These are phyloP conservation scores for Meles meles DNA, from an alignment of 2,113 vertebrate genomes.

Conservation along the genomic window DNA sequence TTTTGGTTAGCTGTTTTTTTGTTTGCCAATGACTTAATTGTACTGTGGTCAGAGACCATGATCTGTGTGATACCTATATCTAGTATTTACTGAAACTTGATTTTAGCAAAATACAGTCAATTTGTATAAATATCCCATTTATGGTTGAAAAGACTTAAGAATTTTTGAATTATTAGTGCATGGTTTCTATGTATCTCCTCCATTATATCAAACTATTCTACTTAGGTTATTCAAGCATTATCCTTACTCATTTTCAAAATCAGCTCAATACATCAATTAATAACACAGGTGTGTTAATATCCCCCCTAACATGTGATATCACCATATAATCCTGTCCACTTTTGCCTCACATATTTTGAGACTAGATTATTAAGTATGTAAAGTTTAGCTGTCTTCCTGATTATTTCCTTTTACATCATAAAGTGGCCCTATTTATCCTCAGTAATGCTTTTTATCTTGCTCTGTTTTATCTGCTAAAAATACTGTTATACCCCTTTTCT, in stretches of 20 bases:
- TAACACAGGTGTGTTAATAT: neutral
- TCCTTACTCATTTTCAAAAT: constrained; percentile 29
- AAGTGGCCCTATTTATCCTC: neutral
- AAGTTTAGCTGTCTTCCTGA: constrained; percentile 21
- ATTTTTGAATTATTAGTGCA: constrained; percentile 4
- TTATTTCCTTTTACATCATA: constrained; percentile 1
- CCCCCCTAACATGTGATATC: neutral
- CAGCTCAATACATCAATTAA: constrained; percentile 20
- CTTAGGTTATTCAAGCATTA: constrained; percentile 29
- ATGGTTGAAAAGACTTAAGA: constrained; percentile 11
- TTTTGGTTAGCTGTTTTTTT: neutral
- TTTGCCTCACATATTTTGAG: constrained; percentile 5
- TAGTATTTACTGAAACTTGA: constrained; percentile 24
- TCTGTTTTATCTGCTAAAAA: constrained; percentile 30
- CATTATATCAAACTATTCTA: constrained; percentile 17
- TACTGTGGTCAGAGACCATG: neutral
- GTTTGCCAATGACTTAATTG: neutral
- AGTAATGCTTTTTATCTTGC: neutral
- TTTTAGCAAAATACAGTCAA: constrained; percentile 8
- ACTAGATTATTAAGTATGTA: neutral
- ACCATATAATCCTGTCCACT: neutral
- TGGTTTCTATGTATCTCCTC: neutral
- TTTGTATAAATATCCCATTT: constrained; percentile 33
- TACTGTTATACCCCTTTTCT: neutral
- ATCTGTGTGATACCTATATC: neutral